Base-by-base conservation (phyloP, 2,113 vertebrate genomes). In the Sakesphorus luctuosus region DNA sequence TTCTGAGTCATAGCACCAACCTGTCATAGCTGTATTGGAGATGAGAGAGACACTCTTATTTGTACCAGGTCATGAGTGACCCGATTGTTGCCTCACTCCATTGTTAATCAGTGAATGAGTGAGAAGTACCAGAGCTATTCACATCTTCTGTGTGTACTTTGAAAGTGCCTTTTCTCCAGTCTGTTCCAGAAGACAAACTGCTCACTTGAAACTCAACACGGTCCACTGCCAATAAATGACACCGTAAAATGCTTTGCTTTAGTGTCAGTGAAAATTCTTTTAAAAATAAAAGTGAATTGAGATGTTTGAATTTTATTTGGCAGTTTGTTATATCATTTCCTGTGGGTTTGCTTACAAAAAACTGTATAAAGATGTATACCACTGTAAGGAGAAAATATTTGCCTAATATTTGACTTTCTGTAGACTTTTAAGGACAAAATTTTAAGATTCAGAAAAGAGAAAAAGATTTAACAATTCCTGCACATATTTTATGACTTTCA, bases 401-500 rank as follows among this genome's bases (percentile, higher is more conserved):
- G 25, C 52, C 25, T 59, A 71, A 49, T 76, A 86, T 71, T 92
- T 95, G 76, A 96, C 59, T 94, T 94, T 53, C 73, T 38, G 35
- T 67, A 74, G 80, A 92, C 68, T 87, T 88, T 33, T 78, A 86
- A 95, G 93, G 80, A 72, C 68, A 92, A 75, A 88, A 90, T 81
- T 81, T 84, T 74, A 77, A 78, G 33, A 75, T 74, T 74, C 55
- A 43, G 56, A 50, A 71, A 86, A 92, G 11, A 83, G 89, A 90
- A 84, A 80, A 58, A 66, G 9, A 86, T 59, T 80, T 93, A 83
- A 75, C 40, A 93, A 67, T 74, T 83, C 38, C 47, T 59, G 79
- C 59, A 81, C 89, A 90, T 50, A 89, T 81, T 90, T 92, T 89
- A 92, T 76, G 74, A 80, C 90, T 90, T 96, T 89, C 55, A 78